Percentiles rank a stretch among this genome's conserved stretches.
phyloP scores from a whole-genome alignment of 1,140 invertebrate genomes.

The Cyclina sinensis region DNA sequence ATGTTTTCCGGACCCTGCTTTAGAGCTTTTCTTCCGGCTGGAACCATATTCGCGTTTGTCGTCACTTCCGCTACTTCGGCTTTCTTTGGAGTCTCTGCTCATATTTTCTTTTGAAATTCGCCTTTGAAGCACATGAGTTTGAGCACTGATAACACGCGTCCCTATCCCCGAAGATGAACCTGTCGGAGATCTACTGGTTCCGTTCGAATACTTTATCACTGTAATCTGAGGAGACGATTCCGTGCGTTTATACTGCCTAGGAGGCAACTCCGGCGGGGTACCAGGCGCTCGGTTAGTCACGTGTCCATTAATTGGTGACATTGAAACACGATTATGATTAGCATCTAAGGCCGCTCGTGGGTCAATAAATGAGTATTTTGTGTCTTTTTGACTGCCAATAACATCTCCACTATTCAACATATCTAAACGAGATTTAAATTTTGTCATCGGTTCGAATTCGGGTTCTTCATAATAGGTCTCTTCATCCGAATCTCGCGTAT shows the following conservation, averaged over 20 bases:
- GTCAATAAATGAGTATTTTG: slow-evolving; percentile 59
- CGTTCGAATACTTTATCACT: slow-evolving; percentile 1
- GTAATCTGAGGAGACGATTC: slow-evolving; percentile 42
- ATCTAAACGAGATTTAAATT: slow-evolving; percentile 78
- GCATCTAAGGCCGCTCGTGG: slow-evolving; percentile 39
- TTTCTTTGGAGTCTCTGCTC: slow-evolving; percentile 30
- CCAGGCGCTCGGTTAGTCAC: neutral
- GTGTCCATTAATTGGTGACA: neutral
- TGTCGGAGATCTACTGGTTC: neutral
- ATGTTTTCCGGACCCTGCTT: neutral
- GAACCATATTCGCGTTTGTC: slow-evolving; percentile 30
- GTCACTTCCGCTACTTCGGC: slow-evolving; percentile 46
- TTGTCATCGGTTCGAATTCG: slow-evolving; percentile 82
- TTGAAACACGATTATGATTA: slow-evolving; percentile 40
- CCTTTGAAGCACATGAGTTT: slow-evolving; percentile 37
- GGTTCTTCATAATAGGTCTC: slow-evolving; percentile 85
- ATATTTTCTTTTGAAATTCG: slow-evolving; percentile 39
- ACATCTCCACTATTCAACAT: slow-evolving; percentile 77
- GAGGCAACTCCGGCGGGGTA: slow-evolving; percentile 53
- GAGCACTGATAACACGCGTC: neutral
- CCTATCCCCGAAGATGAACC: neutral
- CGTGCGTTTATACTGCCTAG: slow-evolving; percentile 29
- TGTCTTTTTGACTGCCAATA: slow-evolving; percentile 52
- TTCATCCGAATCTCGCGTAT: slow-evolving; percentile 82
- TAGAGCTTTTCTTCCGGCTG: slow-evolving; percentile 35